phyloP scores from a whole-genome alignment of 1,140 invertebrate species.

The Leguminivora glycinivorella region DNA sequence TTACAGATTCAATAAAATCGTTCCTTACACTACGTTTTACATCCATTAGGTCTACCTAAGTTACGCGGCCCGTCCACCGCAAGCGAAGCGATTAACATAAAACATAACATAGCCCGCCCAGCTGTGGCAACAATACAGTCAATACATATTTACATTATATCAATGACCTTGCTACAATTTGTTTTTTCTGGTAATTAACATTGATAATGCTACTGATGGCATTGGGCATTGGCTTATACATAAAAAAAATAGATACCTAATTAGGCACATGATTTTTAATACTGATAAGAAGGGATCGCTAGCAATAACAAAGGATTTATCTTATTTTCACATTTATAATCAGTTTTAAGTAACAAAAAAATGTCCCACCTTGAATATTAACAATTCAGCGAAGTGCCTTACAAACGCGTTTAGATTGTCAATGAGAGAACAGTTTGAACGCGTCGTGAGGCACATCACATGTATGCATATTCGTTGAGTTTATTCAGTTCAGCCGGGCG shows the following conservation, averaged over 20 bases:
- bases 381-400: background rate
- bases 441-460: background rate
- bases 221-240: background rate
- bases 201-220: background rate
- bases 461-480: background rate
- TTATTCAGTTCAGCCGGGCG: background rate
- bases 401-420: background rate
- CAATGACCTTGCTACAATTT: background rate
- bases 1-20: conserved; percentile 77
- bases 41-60: conserved; percentile 36
- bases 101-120: background rate
- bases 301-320: background rate
- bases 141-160: background rate
- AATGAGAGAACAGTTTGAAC: background rate
- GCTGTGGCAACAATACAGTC: background rate
- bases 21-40: conserved; percentile 45
- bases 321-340: background rate
- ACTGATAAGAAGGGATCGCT: conserved; percentile 1
- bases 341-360: background rate
- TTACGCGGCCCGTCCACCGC: conserved; percentile 3
- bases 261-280: conserved; percentile 12
- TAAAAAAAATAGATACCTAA: background rate
- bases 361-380: background rate
- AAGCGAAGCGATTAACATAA: conserved; percentile 25
- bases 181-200: conserved; percentile 12